These are phyloP conservation scores for Xiphophorus birchmanni DNA, from an alignment of 2,797 vertebrate genomes.

Conservation along the genomic window DNA sequence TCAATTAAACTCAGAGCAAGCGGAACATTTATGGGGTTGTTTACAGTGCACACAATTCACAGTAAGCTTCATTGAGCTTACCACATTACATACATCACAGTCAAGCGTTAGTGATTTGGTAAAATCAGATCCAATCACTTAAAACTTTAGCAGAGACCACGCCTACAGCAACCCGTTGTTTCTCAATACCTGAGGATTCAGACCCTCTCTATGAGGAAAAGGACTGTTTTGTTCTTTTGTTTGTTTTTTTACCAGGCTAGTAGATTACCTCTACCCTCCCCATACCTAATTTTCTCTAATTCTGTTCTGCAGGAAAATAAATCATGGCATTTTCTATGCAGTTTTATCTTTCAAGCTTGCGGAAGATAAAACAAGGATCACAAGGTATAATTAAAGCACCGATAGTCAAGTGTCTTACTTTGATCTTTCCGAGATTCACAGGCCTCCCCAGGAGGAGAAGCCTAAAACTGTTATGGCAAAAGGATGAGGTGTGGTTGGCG, in stretches of 20 bases:
- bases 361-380: conserved; percentile 43
- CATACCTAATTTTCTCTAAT: background rate
- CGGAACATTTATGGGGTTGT: too few species aligned
- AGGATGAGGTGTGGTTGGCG: conserved; percentile 16
- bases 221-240: too few species aligned
- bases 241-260: background rate
- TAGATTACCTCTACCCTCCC: background rate
- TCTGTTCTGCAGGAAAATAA: conserved; percentile 7
- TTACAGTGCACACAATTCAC: too few species aligned
- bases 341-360: conserved; percentile 38
- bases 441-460: conserved; percentile 34
- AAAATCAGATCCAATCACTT: too few species aligned
- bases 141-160: too few species aligned
- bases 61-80: too few species aligned
- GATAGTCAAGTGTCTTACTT: conserved; percentile 54
- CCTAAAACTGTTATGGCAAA: conserved; percentile 53
- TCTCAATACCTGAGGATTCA: too few species aligned
- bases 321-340: background rate
- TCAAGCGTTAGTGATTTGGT: too few species aligned
- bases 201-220: too few species aligned
- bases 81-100: too few species aligned
- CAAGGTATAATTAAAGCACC: conserved; percentile 60
- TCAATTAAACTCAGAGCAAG: too few species aligned
- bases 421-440: conserved; percentile 57
- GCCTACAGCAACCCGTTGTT: too few species aligned